phyloP scores from a whole-genome alignment of 2,888 invertebrate species.

The Antheraea yamamai region DNA sequence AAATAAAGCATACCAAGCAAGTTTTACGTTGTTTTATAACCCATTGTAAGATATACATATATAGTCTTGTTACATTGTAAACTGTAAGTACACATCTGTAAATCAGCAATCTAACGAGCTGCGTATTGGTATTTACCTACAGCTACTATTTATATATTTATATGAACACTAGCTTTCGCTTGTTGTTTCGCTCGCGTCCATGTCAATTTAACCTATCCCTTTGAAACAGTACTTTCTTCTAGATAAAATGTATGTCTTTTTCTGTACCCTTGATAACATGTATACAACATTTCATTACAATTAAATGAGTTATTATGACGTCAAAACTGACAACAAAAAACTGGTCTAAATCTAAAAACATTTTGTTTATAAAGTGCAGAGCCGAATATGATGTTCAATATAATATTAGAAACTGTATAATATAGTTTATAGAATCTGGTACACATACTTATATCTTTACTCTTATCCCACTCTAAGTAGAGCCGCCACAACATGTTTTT shows the following conservation, averaged over 20 bases:
- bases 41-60: background rate
- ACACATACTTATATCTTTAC: background rate
- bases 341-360: background rate
- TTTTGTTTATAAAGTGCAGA: background rate
- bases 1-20: background rate
- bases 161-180: no score
- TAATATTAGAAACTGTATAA: background rate
- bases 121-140: no score
- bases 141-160: no score
- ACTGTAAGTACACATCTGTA: no score
- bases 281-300: no score
- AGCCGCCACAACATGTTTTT: background rate
- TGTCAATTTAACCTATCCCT: no score
- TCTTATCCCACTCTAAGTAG: background rate
- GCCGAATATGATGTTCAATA: background rate
- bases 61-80: no score
- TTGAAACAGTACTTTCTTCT: no score
- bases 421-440: background rate
- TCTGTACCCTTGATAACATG: no score
- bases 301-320: background rate
- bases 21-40: background rate
- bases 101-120: no score
- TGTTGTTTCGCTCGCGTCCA: no score
- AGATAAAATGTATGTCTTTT: no score
- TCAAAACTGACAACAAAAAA: background rate